These are phyloP conservation scores for Patella caerulea DNA, from an alignment of 2,888 invertebrate species.

Conservation along the genomic window DNA sequence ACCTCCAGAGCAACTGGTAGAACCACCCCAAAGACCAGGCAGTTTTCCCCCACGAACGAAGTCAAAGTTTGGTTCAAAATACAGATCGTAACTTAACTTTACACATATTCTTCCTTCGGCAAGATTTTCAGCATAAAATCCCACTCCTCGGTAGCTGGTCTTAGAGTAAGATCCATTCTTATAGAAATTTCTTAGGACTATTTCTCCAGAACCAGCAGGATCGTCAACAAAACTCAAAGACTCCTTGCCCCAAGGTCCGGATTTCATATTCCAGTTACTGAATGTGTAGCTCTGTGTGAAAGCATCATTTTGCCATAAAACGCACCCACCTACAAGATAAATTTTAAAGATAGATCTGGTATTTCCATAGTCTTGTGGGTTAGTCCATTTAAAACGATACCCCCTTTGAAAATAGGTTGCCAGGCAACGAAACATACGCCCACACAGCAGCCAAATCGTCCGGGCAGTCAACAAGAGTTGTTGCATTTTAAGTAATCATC, in stretches of 20 bases:
- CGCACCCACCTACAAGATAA: too few relatives aligned
- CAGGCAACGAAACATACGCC: too few relatives aligned
- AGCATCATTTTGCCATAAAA: too few relatives aligned
- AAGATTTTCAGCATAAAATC: conserved; percentile 44
- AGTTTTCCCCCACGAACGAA: conserved; percentile 44
- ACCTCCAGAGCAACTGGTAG: conserved; percentile 48
- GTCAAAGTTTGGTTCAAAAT: conserved; percentile 20
- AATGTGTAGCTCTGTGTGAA: too few relatives aligned
- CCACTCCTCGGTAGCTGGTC: conserved; percentile 36
- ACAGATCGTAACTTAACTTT: conserved; percentile 38
- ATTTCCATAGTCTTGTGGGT: too few relatives aligned
- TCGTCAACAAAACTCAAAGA: conserved; percentile 33
- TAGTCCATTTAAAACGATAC: too few relatives aligned
- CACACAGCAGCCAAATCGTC: too few relatives aligned
- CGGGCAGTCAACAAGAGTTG: too few relatives aligned
- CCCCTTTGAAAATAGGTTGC: too few relatives aligned
- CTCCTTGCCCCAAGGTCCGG: conserved; percentile 20
- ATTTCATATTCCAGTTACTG: too few relatives aligned
- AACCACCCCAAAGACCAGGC: conserved; percentile 46
- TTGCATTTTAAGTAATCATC: too few relatives aligned
- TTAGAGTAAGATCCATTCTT: neutral
- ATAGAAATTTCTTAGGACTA: conserved; percentile 2
- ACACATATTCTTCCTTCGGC: conserved; percentile 8
- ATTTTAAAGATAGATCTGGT: too few relatives aligned
- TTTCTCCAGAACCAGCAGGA: neutral